These are phyloP conservation scores for Parnassius glacialis DNA, from an alignment of 2,888 invertebrate species.

Conservation along the genomic window DNA sequence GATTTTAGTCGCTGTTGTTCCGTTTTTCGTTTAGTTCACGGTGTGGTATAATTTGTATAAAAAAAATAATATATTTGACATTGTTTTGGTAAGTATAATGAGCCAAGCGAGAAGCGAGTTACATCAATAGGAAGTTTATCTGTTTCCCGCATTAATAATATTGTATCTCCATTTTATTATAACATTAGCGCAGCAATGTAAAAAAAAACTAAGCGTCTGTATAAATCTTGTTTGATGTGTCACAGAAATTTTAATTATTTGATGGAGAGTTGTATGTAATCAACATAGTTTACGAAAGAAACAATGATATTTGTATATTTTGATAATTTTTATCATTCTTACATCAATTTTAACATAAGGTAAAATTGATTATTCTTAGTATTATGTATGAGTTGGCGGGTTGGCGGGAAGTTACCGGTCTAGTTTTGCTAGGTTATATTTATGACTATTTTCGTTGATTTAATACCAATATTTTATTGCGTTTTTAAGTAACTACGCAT, in stretches of 20 bases:
- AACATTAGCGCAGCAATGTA: slow-evolving; percentile 2
- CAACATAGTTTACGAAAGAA: not conserved
- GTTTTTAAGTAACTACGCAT: not conserved
- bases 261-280: not conserved
- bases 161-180: slow-evolving; percentile 7
- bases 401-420: slow-evolving; percentile 46
- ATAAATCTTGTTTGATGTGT: slow-evolving; percentile 1
- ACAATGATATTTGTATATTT: too few relatives aligned
- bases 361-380: slow-evolving; percentile 3
- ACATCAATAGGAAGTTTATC: too few relatives aligned
- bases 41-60: slow-evolving; percentile 50
- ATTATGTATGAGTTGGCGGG: slow-evolving; percentile 40
- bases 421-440: slow-evolving; percentile 34
- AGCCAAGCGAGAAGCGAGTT: too few relatives aligned
- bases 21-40: slow-evolving; percentile 63
- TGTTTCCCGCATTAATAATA: not conserved
- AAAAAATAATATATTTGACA: slow-evolving; percentile 57
- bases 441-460: slow-evolving; percentile 18
- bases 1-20: slow-evolving; percentile 67
- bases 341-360: too few relatives aligned
- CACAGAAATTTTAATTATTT: slow-evolving; percentile 20
- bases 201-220: slow-evolving; percentile 22
- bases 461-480: not conserved
- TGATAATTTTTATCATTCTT: too few relatives aligned
- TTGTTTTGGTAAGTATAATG: slow-evolving; percentile 71